These are phyloP conservation scores for Anguilla rostrata DNA, from an alignment of 2,113 vertebrate genomes.

Conservation along the genomic window DNA sequence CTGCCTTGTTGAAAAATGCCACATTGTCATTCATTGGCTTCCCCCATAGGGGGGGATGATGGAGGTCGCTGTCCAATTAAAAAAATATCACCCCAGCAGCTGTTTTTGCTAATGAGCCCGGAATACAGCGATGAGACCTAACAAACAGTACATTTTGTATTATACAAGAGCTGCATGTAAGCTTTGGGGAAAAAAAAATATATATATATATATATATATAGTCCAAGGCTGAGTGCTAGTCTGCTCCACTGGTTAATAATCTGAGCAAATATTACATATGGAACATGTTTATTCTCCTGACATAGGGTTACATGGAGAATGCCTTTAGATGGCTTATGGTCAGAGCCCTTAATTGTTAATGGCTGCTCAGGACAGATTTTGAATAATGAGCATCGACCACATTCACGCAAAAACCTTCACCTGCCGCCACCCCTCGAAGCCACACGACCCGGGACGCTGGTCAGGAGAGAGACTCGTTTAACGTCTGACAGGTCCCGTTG, in stretches of 20 bases:
- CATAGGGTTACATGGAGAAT: background rate
- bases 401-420: background rate
- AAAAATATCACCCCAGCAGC: background rate
- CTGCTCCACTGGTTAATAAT: background rate
- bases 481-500: too few relatives aligned
- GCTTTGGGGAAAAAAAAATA: background rate
- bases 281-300: background rate
- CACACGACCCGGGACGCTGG: background rate
- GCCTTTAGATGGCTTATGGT: background rate
- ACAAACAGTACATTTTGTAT: background rate
- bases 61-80: background rate
- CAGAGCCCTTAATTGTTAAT: background rate
- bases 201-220: background rate
- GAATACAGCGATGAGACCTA: background rate
- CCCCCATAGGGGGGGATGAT: background rate
- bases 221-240: background rate
- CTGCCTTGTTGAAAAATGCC: background rate
- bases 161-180: background rate
- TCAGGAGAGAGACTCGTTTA: too few relatives aligned
- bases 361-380: background rate
- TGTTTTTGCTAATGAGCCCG: slow-evolving; percentile 1
- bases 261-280: background rate
- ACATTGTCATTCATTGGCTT: background rate
- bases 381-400: background rate
- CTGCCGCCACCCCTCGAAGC: background rate